phyloP scores from a whole-genome alignment of 2,888 invertebrate genomes.

The Gymnocheta viridis region DNA sequence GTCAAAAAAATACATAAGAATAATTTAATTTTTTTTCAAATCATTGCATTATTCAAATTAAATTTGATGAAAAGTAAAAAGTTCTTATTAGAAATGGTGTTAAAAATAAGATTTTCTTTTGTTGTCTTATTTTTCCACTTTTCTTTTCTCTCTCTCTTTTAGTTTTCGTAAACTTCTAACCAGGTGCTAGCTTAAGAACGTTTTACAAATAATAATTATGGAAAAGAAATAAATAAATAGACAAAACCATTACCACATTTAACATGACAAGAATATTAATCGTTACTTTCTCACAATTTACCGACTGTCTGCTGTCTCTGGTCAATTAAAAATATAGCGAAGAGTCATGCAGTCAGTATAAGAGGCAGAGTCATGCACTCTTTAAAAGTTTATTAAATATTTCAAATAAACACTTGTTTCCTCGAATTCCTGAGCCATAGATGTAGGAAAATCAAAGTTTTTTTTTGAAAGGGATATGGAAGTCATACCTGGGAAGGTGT shows the following conservation, averaged over 20 bases:
- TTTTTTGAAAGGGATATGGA: background rate
- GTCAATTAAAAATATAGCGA: slow-evolving; percentile 28
- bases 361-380: slow-evolving; percentile 4
- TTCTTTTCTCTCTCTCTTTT: slow-evolving; percentile 3
- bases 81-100: slow-evolving; percentile 39
- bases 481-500: background rate
- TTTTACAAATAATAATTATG: slow-evolving; percentile 49
- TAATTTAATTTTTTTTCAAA: too few relatives aligned
- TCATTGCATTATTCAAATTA: too few relatives aligned
- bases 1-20: too few relatives aligned
- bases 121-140: slow-evolving; percentile 12
- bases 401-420: slow-evolving; percentile 35
- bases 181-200: slow-evolving; percentile 61
- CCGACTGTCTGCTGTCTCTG: slow-evolving; percentile 26
- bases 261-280: slow-evolving; percentile 70
- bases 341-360: background rate
- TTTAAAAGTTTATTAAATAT: slow-evolving; percentile 29
- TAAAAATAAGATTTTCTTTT: slow-evolving; percentile 18
- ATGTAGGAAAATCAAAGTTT: slow-evolving; percentile 8
- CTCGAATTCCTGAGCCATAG: slow-evolving; percentile 12
- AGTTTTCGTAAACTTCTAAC: slow-evolving; percentile 36
- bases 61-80: too few relatives aligned
- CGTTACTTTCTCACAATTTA: slow-evolving; percentile 62
- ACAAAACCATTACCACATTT: slow-evolving; percentile 68
- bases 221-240: slow-evolving; percentile 40